Percentiles rank a stretch among this genome's conserved stretches.
These are phyloP conservation scores for Platycercus adscitus DNA, from an alignment of 2,113 vertebrate genomes.

Conservation along the genomic window DNA sequence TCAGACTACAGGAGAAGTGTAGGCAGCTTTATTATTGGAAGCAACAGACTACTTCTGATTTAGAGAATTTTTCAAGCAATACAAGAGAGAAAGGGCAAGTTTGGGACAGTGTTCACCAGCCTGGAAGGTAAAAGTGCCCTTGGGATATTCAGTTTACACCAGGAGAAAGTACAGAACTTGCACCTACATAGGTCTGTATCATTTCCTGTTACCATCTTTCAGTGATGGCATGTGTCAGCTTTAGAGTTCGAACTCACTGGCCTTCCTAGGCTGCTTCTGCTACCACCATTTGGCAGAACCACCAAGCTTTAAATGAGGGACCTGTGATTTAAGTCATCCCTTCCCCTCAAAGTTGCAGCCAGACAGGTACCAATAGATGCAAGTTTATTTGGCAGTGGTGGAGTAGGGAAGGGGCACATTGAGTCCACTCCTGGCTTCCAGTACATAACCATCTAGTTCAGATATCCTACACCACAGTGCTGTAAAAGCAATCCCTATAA, in stretches of 20 bases:
- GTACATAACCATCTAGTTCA: not conserved
- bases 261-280: not conserved
- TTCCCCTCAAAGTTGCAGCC: not conserved
- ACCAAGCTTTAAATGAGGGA: not conserved
- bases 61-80: not conserved
- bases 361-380: not conserved
- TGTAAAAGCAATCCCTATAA: not conserved
- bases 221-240: not conserved
- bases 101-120: not conserved
- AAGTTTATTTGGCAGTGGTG: not conserved
- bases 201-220: not conserved
- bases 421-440: not conserved
- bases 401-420: accelerated
- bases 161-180: not conserved
- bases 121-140: not conserved
- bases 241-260: not conserved
- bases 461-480: not conserved
- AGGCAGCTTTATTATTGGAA: not conserved
- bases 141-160: not conserved
- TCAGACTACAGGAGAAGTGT: not conserved
- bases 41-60: not conserved
- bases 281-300: not conserved
- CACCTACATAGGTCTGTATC: not conserved
- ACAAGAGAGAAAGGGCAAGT: not conserved
- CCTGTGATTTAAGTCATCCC: not conserved